These are phyloP conservation scores for Hipparchia semele DNA, from an alignment of 2,888 invertebrate species.

Conservation along the genomic window DNA sequence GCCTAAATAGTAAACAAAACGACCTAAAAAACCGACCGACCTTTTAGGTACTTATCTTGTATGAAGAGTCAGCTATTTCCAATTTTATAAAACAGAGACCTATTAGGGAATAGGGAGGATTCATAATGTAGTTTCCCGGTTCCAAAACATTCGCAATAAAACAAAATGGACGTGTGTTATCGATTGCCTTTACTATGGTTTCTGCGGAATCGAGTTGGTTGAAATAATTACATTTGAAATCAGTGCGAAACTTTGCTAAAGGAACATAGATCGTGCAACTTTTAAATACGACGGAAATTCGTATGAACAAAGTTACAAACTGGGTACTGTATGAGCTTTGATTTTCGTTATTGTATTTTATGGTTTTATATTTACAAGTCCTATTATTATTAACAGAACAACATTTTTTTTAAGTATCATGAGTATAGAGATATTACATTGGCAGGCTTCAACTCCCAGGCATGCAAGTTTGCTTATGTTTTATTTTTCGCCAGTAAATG, in stretches of 20 bases:
- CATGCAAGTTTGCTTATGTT: too few relatives aligned
- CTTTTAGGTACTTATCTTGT: too few relatives aligned
- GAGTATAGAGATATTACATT: too few relatives aligned
- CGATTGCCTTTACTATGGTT: constrained; percentile 19
- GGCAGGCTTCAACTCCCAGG: too few relatives aligned
- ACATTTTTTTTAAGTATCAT: too few relatives aligned
- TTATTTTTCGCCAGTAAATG: too few relatives aligned
- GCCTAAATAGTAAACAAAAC: too few relatives aligned
- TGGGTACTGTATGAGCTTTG: background rate
- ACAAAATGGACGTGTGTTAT: constrained; percentile 13
- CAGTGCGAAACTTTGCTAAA: background rate
- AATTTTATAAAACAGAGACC: background rate
- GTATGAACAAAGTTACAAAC: background rate
- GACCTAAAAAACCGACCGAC: too few relatives aligned
- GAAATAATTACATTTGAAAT: constrained; percentile 21
- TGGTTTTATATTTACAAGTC: background rate
- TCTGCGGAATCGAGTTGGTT: constrained; percentile 8
- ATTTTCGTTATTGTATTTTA: background rate
- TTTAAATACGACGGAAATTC: background rate
- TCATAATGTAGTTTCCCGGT: background rate
- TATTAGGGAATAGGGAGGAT: background rate
- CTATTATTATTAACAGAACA: too few relatives aligned
- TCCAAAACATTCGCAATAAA: constrained; percentile 12
- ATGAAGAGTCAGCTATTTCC: background rate
- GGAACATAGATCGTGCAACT: background rate